Evolutionary conservation across 92 coral and sea anemone species (phyloP), one percentile per base, ranked within the genome.

Genomic region (Pocillopora meandrina): DNA sequence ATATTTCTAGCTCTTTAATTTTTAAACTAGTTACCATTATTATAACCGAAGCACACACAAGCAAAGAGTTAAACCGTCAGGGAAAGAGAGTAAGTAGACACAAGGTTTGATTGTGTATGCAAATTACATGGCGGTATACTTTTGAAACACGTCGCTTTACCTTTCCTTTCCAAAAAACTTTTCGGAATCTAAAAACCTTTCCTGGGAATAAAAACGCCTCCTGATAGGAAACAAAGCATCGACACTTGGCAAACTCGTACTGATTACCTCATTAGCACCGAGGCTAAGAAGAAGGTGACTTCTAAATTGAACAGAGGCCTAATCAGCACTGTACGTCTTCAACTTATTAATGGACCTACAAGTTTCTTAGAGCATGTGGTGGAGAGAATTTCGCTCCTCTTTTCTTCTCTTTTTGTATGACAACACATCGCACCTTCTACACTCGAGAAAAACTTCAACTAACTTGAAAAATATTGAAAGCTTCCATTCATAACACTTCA

Each of bases 151-250:
- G 52, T 42, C 52, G 47, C 72, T 68, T 68, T 68, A 19, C 72
- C 72, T 19, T 34, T 26, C 55, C 72, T 70, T 70, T 16, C 56
- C 33, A 70, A 70, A 36, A 55, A 15, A 17, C 42, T 70, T 20
- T 70, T 34, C 42, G 55, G 55, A 49, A 34, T 70, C 2, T 36
- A n/a, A 70, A 70, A 34, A 35, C 35, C 56, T 70, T 36, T 70
- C 74, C 35, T 70, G 74, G 74, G 74, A 70, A 70, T 14, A 70
- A 36, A 36, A 70, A 70, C 74, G 56, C 74, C 74, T 70, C 56
- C 42, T 4, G 74, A 12, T 35, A 10, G 74, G 15, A 70, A 70
- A 70, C 74, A 33, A 33, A 0, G 55, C 20, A 5, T 13, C 8
- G 55, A 33, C 20, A 33, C 55, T 70, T 70, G 2, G 74, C 56